Evolutionary conservation across 37 sponge, comb jelly and placozoan species (phyloP).

Genomic region (Beroe ovata): DNA sequence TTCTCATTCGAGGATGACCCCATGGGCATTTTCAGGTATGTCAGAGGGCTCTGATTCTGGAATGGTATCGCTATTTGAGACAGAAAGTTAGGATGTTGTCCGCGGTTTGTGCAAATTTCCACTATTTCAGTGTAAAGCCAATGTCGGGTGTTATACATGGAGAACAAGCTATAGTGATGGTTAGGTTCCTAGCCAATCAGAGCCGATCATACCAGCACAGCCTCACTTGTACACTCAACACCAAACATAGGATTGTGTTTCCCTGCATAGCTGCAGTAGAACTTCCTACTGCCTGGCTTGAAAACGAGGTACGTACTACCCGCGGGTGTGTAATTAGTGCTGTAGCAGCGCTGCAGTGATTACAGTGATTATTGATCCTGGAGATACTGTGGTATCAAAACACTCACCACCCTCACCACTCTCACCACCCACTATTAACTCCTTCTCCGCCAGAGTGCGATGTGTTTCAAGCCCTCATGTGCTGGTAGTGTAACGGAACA

Average conservation of each 20-base stretch:
- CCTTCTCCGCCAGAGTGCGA: slow-evolving; percentile 72
- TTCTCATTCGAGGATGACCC: slow-evolving; percentile 77
- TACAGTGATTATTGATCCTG: too few species aligned
- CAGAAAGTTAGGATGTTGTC: too few species aligned
- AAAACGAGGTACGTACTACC: slow-evolving; percentile 79
- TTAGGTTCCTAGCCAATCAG: slow-evolving; percentile 47
- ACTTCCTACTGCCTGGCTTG: slow-evolving; percentile 70
- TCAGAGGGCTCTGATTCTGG: too few species aligned
- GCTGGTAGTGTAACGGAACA: slow-evolving; percentile 70
- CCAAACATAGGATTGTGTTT: slow-evolving; percentile 36
- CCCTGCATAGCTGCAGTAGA: slow-evolving; percentile 72
- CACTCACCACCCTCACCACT: too few species aligned
- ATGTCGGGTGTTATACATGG: slow-evolving; percentile 49
- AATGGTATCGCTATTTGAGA: too few species aligned
- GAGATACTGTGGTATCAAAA: too few species aligned
- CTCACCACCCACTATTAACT: too few species aligned
- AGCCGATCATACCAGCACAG: slow-evolving; percentile 44
- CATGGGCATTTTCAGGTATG: slow-evolving; percentile 68
- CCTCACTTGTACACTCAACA: slow-evolving; percentile 47
- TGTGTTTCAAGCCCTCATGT: slow-evolving; percentile 83
- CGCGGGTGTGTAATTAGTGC: too few species aligned
- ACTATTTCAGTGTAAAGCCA: slow-evolving; percentile 58
- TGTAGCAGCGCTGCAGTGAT: too few species aligned
- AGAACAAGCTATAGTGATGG: slow-evolving; percentile 30
- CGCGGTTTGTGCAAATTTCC: too few species aligned